Evolutionary conservation across 2,797 vertebrate genomes (phyloP).

Genomic region (Oreortyx pictus): DNA sequence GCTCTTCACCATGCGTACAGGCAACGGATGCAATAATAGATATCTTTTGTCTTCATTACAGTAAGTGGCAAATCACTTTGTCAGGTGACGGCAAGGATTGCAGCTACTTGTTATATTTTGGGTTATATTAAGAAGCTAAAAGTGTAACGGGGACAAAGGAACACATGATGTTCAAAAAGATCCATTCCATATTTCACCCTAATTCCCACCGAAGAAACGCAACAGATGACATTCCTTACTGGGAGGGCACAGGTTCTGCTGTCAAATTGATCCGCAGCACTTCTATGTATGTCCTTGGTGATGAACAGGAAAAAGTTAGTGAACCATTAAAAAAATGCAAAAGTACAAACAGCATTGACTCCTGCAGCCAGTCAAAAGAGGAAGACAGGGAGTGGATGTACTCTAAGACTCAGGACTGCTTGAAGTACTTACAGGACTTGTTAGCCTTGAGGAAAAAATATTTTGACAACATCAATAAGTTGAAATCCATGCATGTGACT

Average conservation of each 20-base stretch:
- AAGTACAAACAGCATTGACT: conserved; percentile 88
- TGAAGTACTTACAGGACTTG: conserved; percentile 94
- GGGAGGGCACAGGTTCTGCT: conserved; percentile 82
- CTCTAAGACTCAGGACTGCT: conserved; percentile 91
- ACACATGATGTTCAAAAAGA: conserved; percentile 90
- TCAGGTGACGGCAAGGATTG: neutral
- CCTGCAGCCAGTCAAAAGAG: conserved; percentile 85
- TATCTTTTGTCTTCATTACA: neutral
- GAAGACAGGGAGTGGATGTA: conserved; percentile 92
- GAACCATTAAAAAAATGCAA: conserved; percentile 89
- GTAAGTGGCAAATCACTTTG: neutral
- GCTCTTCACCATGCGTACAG: neutral
- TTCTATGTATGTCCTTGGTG: conserved; percentile 91
- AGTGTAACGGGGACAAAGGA: conserved; percentile 6
- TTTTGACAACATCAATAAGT: conserved; percentile 83
- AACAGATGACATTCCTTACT: conserved; percentile 73
- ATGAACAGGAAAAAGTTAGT: conserved; percentile 74
- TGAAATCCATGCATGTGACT: conserved; percentile 78
- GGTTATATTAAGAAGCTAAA: conserved; percentile 40
- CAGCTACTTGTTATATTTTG: neutral
- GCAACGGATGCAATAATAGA: neutral
- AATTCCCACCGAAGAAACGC: conserved; percentile 75
- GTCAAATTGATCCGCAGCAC: conserved; percentile 92
- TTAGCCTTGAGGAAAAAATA: conserved; percentile 92
- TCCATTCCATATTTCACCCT: conserved; percentile 89